Conservation (phyloP, 2,113 vertebrate species). For the Thomomys bottae region DNA sequence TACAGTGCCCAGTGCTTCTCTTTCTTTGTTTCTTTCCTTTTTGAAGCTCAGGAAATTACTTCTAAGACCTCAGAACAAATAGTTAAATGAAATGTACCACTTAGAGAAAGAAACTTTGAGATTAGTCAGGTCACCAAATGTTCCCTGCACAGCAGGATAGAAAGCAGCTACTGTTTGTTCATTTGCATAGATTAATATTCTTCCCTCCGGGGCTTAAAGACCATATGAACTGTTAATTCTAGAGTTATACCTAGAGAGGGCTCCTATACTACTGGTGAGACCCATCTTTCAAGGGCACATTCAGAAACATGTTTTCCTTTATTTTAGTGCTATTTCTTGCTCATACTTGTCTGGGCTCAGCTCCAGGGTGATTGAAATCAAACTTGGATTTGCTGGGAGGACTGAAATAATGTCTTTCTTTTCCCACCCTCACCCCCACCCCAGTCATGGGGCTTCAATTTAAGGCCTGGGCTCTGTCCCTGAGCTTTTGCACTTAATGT, state of each 20-base stretch:
- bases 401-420: too few relatives aligned
- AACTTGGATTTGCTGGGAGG: background rate
- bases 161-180: slow-evolving; percentile 27
- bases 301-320: background rate
- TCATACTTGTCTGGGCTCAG: background rate
- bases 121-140: slow-evolving; percentile 39
- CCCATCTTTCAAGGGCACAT: slow-evolving; percentile 6
- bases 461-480: too few relatives aligned
- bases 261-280: background rate
- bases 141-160: slow-evolving; percentile 42
- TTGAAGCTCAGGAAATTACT: background rate
- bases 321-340: background rate
- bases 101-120: slow-evolving; percentile 46
- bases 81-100: slow-evolving; percentile 21
- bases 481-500: too few relatives aligned
- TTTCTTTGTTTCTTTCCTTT: too few relatives aligned
- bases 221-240: background rate
- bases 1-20: too few relatives aligned
- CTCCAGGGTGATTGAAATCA: background rate
- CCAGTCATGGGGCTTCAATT: too few relatives aligned
- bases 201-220: slow-evolving; percentile 15
- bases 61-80: slow-evolving; percentile 57
- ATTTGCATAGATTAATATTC: slow-evolving; percentile 40
- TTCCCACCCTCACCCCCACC: too few relatives aligned
- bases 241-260: slow-evolving; percentile 2